Conservation (phyloP, 2,797 vertebrate species). For the Pangasius krempfi region DNA sequence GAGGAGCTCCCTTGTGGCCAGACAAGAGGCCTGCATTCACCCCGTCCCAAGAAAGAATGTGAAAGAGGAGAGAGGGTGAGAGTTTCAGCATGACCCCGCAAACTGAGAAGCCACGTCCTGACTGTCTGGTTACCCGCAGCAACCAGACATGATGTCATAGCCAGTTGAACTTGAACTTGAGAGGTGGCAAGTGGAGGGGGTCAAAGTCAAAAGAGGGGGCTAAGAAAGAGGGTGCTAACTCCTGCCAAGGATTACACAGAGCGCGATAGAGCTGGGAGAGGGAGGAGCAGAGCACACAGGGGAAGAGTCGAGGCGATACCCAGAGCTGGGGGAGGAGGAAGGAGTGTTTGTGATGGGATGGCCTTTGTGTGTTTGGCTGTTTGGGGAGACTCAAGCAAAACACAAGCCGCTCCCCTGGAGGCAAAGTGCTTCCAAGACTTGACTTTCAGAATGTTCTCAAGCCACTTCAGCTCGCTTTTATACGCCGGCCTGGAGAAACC, state of each 20-base stretch:
- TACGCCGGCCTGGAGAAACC: conserved; percentile 62
- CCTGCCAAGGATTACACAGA: conserved; percentile 79
- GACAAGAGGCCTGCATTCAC: neutral
- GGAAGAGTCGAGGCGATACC: conserved; percentile 71
- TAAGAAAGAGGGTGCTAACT: conserved; percentile 78
- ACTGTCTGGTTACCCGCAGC: conserved; percentile 88
- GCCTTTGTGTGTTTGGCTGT: conserved; percentile 55
- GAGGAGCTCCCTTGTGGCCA: conserved; percentile 68
- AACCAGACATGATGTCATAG: conserved; percentile 96
- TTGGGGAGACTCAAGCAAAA: conserved; percentile 73
- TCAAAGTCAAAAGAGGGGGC: conserved; percentile 66
- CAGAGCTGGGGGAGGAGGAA: conserved; percentile 63
- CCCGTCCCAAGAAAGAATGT: conserved; percentile 51
- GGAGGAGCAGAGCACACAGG: conserved; percentile 66
- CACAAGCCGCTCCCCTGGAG: conserved; percentile 69
- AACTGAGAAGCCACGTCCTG: conserved; percentile 82
- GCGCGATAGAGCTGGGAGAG: conserved; percentile 68
- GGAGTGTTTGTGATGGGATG: conserved; percentile 62
- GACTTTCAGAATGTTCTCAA: conserved; percentile 76
- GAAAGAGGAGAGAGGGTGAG: conserved; percentile 57
- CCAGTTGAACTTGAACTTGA: conserved; percentile 89
- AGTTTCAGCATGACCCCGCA: conserved; percentile 72
- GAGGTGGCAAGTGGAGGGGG: conserved; percentile 69
- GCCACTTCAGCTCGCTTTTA: conserved; percentile 64
- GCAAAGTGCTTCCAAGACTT: conserved; percentile 73